These are phyloP conservation scores for Lamproptera curius DNA, from an alignment of 2,888 invertebrate species.

Conservation along the genomic window DNA sequence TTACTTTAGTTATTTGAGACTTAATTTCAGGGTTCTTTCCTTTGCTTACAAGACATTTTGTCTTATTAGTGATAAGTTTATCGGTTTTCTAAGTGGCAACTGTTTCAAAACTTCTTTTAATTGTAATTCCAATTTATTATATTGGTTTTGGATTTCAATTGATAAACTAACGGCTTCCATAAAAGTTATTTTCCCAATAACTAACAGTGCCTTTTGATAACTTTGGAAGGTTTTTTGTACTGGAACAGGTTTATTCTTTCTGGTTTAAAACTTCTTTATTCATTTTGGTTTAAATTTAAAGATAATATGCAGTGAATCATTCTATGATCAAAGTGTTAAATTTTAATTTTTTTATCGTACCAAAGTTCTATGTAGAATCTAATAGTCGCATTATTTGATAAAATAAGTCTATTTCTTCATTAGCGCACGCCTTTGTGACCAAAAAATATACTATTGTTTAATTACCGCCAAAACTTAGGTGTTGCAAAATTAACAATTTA, in stretches of 20 bases:
- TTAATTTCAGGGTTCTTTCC: no score
- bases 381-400: no score
- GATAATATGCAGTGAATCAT: neutral
- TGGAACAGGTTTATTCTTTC: neutral
- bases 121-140: neutral
- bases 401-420: slow-evolving; percentile 13
- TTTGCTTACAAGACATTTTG: slow-evolving; percentile 1
- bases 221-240: neutral
- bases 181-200: neutral
- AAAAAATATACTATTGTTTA: no score
- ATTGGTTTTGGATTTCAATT: neutral
- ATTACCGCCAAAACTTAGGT: no score
- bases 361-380: neutral
- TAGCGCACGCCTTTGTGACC: slow-evolving; percentile 12
- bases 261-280: no score
- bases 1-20: slow-evolving; percentile 7
- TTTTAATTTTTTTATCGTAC: neutral
- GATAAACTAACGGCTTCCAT: neutral
- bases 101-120: neutral
- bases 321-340: neutral
- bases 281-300: neutral
- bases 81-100: neutral
- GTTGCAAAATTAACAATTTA: no score
- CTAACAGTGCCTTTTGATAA: neutral
- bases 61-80: neutral